Conservation (phyloP, 2,113 vertebrate genomes). For the Indri indri region DNA sequence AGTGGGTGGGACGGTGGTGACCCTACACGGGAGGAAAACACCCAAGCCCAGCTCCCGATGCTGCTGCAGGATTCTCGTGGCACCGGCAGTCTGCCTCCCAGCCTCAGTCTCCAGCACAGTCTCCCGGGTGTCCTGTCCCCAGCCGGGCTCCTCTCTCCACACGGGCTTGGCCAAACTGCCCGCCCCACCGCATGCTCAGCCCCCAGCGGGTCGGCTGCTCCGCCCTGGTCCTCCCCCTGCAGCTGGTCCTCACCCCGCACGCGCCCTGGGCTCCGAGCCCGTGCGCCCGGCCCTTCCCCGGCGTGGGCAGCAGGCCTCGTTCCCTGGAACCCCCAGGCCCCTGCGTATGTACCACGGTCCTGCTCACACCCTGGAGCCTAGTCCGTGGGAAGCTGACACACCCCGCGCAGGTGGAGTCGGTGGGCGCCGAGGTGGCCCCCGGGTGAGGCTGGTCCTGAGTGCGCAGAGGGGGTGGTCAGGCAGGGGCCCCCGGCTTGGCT, state of each 20-base stretch:
- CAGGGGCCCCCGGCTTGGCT: not conserved
- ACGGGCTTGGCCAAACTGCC: not conserved
- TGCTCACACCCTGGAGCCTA: not conserved
- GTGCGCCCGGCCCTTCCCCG: not conserved
- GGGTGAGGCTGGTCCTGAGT: too few relatives aligned
- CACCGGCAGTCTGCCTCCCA: accelerated
- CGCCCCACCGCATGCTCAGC: too few relatives aligned
- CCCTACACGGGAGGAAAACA: not conserved
- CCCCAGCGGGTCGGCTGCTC: not conserved
- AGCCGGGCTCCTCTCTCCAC: not conserved
- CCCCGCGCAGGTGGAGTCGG: not conserved
- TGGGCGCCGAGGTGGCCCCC: not conserved
- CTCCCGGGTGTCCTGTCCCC: not conserved
- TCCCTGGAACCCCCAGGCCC: not conserved
- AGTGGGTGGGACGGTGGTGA: too few relatives aligned
- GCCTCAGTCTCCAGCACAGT: not conserved
- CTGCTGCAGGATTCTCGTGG: accelerated
- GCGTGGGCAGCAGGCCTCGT: accelerated
- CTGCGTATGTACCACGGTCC: accelerated
- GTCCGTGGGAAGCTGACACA: accelerated
- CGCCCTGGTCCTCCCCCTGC: too few relatives aligned
- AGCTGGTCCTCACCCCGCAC: accelerated
- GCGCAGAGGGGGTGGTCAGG: too few relatives aligned
- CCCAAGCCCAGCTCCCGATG: not conserved
- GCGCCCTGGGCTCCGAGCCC: not conserved